phyloP scores from a whole-genome alignment of 2,113 vertebrate genomes.

The Toxostoma redivivum region DNA sequence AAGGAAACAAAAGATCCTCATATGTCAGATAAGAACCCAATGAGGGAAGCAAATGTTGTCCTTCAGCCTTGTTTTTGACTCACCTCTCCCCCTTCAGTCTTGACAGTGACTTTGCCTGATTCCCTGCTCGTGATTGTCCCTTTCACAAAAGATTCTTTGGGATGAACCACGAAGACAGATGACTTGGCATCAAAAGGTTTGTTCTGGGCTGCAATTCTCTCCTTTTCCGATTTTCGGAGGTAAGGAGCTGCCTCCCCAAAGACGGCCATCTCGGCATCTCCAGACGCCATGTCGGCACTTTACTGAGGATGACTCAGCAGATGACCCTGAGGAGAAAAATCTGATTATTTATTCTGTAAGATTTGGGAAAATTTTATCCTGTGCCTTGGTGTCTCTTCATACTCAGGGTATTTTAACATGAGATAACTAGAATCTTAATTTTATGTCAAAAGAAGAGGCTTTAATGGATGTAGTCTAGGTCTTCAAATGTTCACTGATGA shows the following conservation, averaged over 20 bases:
- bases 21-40: background rate
- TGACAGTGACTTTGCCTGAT: background rate
- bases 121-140: constrained; percentile 67
- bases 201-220: constrained; percentile 84
- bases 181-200: constrained; percentile 78
- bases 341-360: background rate
- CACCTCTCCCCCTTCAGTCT: constrained; percentile 68
- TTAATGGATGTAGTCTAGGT: background rate
- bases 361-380: background rate
- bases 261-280: constrained; percentile 72
- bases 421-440: background rate
- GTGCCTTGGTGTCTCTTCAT: background rate
- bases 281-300: constrained; percentile 75
- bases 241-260: constrained; percentile 76
- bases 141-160: constrained; percentile 76
- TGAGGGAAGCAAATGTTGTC: no score
- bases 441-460: background rate
- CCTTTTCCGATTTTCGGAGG: constrained; percentile 81
- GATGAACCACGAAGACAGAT: constrained; percentile 69
- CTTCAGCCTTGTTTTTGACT: background rate
- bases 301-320: background rate
- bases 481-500: background rate
- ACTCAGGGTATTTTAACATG: background rate
- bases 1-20: background rate
- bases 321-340: constrained; percentile 9